Percentiles rank a stretch among this genome's conserved stretches.
These are phyloP conservation scores for Tipula helvola DNA, from an alignment of 2,888 invertebrate species.

Conservation along the genomic window DNA sequence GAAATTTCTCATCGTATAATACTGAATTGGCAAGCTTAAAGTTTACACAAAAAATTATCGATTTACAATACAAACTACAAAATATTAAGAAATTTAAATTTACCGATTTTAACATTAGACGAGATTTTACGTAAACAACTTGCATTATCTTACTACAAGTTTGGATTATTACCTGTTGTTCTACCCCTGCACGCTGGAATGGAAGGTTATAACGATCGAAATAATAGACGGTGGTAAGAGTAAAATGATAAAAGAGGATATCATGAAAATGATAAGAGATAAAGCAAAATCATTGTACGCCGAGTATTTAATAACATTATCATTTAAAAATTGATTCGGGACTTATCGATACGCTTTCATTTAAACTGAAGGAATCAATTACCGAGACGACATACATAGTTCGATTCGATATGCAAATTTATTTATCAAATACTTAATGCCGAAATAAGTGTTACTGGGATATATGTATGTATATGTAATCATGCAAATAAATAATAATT, in stretches of 20 bases:
- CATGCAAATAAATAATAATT: background rate
- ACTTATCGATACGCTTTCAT: slow-evolving; percentile 18
- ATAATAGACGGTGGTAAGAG: background rate
- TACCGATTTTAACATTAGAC: slow-evolving; percentile 20
- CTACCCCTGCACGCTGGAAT: slow-evolving; percentile 20
- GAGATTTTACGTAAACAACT: slow-evolving; percentile 21
- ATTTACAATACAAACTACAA: slow-evolving; percentile 19
- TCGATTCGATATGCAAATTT: slow-evolving; percentile 21
- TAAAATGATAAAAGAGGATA: slow-evolving; percentile 17
- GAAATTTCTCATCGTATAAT: background rate
- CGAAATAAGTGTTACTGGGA: too few relatives aligned
- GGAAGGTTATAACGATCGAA: slow-evolving; percentile 17
- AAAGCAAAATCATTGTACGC: slow-evolving; percentile 18
- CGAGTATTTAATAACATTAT: slow-evolving; percentile 18
- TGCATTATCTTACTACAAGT: slow-evolving; percentile 20
- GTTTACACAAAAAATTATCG: slow-evolving; percentile 21
- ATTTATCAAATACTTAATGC: too few relatives aligned
- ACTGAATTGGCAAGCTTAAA: slow-evolving; percentile 20
- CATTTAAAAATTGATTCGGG: slow-evolving; percentile 19
- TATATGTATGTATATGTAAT: too few relatives aligned
- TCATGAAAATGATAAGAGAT: slow-evolving; percentile 17
- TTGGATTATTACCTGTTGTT: slow-evolving; percentile 22
- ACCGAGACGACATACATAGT: slow-evolving; percentile 20
- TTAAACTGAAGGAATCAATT: slow-evolving; percentile 18
- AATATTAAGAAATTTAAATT: slow-evolving; percentile 15